Base-by-base conservation (phyloP, 2,113 vertebrate genomes). In the Lepus americanus region DNA sequence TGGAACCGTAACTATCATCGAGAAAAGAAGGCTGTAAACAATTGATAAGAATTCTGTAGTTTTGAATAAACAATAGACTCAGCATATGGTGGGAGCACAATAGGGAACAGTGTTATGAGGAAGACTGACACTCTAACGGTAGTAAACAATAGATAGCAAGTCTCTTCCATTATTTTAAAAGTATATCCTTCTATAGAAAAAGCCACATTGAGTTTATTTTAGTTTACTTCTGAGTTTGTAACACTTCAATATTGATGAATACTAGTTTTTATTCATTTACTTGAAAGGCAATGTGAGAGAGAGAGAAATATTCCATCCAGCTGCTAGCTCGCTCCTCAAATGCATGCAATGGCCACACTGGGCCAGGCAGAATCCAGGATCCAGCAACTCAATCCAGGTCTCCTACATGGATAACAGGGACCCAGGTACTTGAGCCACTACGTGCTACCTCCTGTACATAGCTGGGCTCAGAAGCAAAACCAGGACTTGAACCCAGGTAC, bases 151-250 rank as follows among this genome's bases (percentile, higher is more conserved):
- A 88, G 11, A 69, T 0, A 92, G 31, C 25, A 89, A 74, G 88
- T 67, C 51, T 77, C 13, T 81, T 74, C 39, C 44, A 86, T 61
- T 84, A 96, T 90, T 92, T 94, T 76, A 89, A 93, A 88, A 73
- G 49, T 63, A 12, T 36, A 78, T 22, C 70, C 64, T 85, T 76
- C 63, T 88, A 77, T 3, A 79, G 17, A 90, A 95, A 44, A 95
- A 86, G 31, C 17, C 49, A 88, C 7, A 86, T 1, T 86, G 20
- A 96, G 19, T 55, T 89, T 63, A 66, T 63, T 91, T 93, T 73
- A 90, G 88, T 78, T 36, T 92, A 67, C 25, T 90, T 80, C 81
- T 67, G 73, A 53, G 61, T 77, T 95, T 86, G 77, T n/a, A 61
- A 53, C 78, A 95, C 63, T 87, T 94, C 73, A 91, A 77, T 88